Conservation (phyloP, 1,140 invertebrate species). For the Mesaphorura yosii region DNA sequence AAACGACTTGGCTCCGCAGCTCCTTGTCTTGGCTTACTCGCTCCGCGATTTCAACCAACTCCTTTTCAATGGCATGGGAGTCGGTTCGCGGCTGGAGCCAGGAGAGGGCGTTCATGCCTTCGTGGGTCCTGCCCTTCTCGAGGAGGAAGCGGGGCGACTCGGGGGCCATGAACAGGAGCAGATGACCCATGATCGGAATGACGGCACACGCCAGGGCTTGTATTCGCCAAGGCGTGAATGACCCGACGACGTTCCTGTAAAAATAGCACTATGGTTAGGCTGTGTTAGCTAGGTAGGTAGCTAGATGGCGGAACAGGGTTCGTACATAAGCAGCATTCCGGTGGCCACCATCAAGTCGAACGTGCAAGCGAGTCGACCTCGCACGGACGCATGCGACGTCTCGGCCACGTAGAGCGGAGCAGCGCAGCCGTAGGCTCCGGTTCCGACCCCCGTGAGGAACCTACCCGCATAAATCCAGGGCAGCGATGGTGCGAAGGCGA, state of each 20-base stretch:
- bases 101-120: slow-evolving; percentile 50
- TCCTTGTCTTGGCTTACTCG: too few species aligned
- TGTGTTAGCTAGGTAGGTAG: too few species aligned
- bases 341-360: background rate
- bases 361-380: slow-evolving; percentile 34
- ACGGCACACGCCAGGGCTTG: slow-evolving; percentile 51
- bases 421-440: slow-evolving; percentile 35
- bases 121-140: slow-evolving; percentile 45
- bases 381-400: slow-evolving; percentile 35
- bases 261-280: background rate
- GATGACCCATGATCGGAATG: slow-evolving; percentile 46
- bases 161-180: slow-evolving; percentile 58
- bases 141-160: slow-evolving; percentile 20
- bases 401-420: slow-evolving; percentile 39
- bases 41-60: slow-evolving; percentile 35
- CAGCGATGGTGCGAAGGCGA: slow-evolving; percentile 26
- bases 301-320: background rate
- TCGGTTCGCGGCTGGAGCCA: slow-evolving; percentile 47
- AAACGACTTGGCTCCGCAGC: slow-evolving; percentile 25
- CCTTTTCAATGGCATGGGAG: slow-evolving; percentile 32
- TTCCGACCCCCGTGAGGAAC: slow-evolving; percentile 36
- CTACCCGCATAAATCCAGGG: slow-evolving; percentile 33
- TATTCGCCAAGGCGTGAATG: slow-evolving; percentile 51
- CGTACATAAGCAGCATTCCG: background rate
- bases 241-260: slow-evolving; percentile 46